Evolutionary conservation across 2,888 invertebrate species (phyloP).

Genomic region (Sceliomorpha sp.): DNA sequence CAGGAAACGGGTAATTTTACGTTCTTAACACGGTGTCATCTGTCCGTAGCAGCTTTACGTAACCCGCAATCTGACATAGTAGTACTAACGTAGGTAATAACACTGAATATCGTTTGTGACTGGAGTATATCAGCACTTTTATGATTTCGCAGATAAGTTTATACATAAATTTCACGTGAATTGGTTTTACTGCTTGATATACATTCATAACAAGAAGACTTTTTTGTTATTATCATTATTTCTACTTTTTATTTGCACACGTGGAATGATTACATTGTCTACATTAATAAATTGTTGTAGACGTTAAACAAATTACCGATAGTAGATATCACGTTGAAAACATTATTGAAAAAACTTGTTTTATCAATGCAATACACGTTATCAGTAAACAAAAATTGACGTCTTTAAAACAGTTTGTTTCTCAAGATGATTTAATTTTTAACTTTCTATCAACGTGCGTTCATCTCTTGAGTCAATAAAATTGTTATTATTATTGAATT

Average conservation of each 20-base stretch:
- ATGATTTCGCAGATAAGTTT: slow-evolving; percentile 12
- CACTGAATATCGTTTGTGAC: slow-evolving; percentile 5
- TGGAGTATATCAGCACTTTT: slow-evolving; percentile 13
- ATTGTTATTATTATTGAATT: too few species aligned
- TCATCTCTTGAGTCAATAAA: too few species aligned
- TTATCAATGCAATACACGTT: neutral
- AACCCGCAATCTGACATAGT: slow-evolving; percentile 51
- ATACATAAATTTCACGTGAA: slow-evolving; percentile 16
- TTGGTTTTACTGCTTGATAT: slow-evolving; percentile 7
- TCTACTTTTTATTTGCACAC: too few species aligned
- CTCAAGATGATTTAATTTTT: too few species aligned
- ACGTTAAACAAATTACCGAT: too few species aligned
- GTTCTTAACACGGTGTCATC: slow-evolving; percentile 70
- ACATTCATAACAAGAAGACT: slow-evolving; percentile 4
- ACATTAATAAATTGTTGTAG: too few species aligned
- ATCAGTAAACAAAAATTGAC: slow-evolving; percentile 6
- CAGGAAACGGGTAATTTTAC: slow-evolving; percentile 71
- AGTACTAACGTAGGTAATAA: slow-evolving; percentile 7
- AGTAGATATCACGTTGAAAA: too few species aligned
- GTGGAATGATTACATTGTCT: too few species aligned
- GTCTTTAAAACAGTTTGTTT: neutral
- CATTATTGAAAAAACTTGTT: slow-evolving; percentile 1
- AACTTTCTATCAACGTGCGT: too few species aligned
- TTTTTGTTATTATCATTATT: neutral
- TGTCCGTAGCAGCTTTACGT: slow-evolving; percentile 70